Base-by-base conservation (phyloP, 2,888 invertebrate genomes). In the Heliconius ismenius region DNA sequence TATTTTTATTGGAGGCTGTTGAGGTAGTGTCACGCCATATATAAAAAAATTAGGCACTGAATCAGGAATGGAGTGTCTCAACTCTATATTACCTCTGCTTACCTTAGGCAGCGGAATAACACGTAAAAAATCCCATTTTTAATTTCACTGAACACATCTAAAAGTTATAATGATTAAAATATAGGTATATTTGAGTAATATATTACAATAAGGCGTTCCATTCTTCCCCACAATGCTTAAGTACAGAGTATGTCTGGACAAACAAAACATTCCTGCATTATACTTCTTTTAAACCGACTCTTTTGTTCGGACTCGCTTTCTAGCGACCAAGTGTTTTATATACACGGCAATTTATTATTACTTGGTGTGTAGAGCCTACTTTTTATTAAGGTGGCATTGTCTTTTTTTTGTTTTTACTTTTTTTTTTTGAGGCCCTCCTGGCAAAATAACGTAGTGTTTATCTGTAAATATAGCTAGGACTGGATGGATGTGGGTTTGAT, bases 261-360 rank as follows among this genome's bases (percentile, higher is more conserved):
- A 80, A 81, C 81, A 81, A 81, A 80, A 78, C 81, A 78, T 79
- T 74, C 75, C 68, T 73, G 77, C 79, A 78, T 78, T 79, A 76
- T 78, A 78, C 73, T 81, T 81, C 80, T 81, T 81, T 78, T 74
- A 76, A 79, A 79, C 60, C 75, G 70, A 73, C 72, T 68, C 75
- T 54, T 75, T 74, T 77, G 77, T 80, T 75, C 74, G 36, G 58
- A 78, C 49, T 75, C 72, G 65, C 64, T 67, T 73, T 73, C 76
- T 63, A 49, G 70, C 70, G 60, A 63, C 73, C 78, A 74, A 77
- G 77, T 75, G 79, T 76, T 75, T 76, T 78, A 75, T 79, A 58
- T 79, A 74, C 74, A 74, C 74, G 70, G 77, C 75, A 76, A 78
- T 78, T 77, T 73, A 67, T 76, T 76, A 75, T 76, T 80, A 76